Evolutionary conservation across 2,888 invertebrate genomes (phyloP).

Genomic region (Caenorhabditis afra): DNA sequence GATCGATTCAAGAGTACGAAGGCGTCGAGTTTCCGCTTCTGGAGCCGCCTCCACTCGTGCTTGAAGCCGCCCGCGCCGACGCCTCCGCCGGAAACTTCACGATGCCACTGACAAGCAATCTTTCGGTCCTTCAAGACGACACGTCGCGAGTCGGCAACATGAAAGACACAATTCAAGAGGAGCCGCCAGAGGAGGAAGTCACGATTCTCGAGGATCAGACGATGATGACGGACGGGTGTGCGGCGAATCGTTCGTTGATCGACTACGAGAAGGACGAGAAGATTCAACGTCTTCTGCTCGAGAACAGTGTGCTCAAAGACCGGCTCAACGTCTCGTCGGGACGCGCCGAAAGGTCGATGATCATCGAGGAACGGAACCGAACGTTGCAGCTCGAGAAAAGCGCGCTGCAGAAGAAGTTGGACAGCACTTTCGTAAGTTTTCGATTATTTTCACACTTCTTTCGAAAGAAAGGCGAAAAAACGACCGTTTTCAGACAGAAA

Average conservation of each 20-base stretch:
- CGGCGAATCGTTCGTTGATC: constrained; percentile 34
- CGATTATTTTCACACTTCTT: background rate
- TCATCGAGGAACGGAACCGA: constrained; percentile 51
- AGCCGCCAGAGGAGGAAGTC: constrained; percentile 11
- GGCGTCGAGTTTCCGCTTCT: constrained; percentile 28
- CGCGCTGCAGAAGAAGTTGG: constrained; percentile 41
- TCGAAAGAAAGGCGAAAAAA: too few relatives aligned
- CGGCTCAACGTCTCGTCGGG: constrained; percentile 48
- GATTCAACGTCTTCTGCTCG: constrained; percentile 52
- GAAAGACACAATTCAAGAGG: constrained; percentile 13
- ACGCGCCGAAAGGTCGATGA: constrained; percentile 52
- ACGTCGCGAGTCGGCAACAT: background rate
- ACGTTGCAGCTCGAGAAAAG: constrained; percentile 46
- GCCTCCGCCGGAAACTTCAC: constrained; percentile 24
- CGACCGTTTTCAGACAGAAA: constrained; percentile 41
- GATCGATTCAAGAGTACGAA: constrained; percentile 37
- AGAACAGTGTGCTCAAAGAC: constrained; percentile 59
- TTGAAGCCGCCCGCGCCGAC: constrained; percentile 14
- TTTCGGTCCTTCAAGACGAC: too few relatives aligned
- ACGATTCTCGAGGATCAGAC: constrained; percentile 33
- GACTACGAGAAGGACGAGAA: constrained; percentile 62
- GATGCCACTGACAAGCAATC: background rate
- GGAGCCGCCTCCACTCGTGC: background rate
- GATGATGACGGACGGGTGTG: constrained; percentile 50
- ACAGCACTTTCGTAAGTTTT: constrained; percentile 52